Conservation (phyloP, 2,113 vertebrate genomes). For the Progne subis region DNA sequence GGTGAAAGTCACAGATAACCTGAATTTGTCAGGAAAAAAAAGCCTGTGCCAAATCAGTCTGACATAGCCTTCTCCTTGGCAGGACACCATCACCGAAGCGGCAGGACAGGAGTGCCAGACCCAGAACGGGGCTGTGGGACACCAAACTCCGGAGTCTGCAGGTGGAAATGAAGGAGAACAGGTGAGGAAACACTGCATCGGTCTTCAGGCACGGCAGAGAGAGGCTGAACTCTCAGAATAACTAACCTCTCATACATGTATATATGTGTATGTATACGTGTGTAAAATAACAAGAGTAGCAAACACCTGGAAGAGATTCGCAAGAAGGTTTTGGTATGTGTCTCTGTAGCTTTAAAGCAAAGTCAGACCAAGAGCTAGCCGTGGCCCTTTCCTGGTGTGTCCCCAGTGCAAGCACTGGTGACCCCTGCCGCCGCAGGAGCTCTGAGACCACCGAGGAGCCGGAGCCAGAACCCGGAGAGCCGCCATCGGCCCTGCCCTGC, state of each 20-base stretch:
- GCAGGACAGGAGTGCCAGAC: not conserved
- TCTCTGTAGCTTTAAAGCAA: not conserved
- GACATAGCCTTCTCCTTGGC: not conserved
- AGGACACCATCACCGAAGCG: not conserved
- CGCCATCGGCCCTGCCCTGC: not conserved
- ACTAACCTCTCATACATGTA: fast-evolving
- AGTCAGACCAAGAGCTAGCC: not conserved
- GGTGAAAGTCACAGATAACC: not conserved
- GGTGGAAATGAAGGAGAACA: not conserved
- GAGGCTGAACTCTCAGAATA: not conserved
- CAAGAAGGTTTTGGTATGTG: not conserved
- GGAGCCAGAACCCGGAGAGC: no score
- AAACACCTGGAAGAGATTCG: not conserved
- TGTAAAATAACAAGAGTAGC: not conserved
- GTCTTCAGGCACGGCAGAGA: not conserved
- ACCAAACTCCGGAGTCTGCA: fast-evolving
- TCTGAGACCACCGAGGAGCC: not conserved
- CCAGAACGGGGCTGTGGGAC: not conserved
- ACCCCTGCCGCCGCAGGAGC: not conserved
- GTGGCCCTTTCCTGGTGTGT: not conserved
- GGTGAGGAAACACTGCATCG: not conserved
- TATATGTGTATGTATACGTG: fast-evolving
- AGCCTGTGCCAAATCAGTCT: not conserved
- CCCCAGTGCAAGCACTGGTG: not conserved
- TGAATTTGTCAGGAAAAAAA: not conserved